phyloP scores from a whole-genome alignment of 1,140 invertebrate genomes.

The Brachionus rotundiformis region DNA sequence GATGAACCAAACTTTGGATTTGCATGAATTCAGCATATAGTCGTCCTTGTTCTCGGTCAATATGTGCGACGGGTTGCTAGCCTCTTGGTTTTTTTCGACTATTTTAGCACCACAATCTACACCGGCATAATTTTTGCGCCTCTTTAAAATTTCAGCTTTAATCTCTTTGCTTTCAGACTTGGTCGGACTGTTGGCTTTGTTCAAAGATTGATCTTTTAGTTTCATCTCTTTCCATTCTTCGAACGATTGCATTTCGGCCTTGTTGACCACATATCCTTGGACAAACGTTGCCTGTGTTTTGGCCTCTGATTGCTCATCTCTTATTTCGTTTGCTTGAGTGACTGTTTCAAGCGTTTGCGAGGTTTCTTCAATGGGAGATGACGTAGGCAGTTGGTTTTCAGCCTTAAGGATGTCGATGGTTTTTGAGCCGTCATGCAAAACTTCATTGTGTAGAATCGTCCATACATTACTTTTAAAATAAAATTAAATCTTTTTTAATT shows the following conservation, averaged over 20 bases:
- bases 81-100: slow-evolving; percentile 84
- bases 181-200: background rate
- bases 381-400: background rate
- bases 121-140: slow-evolving; percentile 70
- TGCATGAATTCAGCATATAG: slow-evolving; percentile 95
- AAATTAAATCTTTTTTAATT: background rate
- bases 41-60: slow-evolving; percentile 86
- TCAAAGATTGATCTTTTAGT: slow-evolving; percentile 9
- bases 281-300: slow-evolving; percentile 18
- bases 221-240: slow-evolving; percentile 51
- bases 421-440: background rate
- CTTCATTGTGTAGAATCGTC: slow-evolving; percentile 26
- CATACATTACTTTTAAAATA: background rate
- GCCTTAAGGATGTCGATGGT: background rate
- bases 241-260: slow-evolving; percentile 46
- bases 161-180: background rate
- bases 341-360: background rate
- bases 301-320: background rate
- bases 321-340: background rate
- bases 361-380: background rate
- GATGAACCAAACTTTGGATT: slow-evolving; percentile 73
- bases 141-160: slow-evolving; percentile 1
- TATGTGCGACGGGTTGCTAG: slow-evolving; percentile 76
- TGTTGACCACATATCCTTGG: slow-evolving; percentile 2
- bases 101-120: slow-evolving; percentile 96